phyloP scores from a whole-genome alignment of 2,888 invertebrate species.

The Ormia ochracea region DNA sequence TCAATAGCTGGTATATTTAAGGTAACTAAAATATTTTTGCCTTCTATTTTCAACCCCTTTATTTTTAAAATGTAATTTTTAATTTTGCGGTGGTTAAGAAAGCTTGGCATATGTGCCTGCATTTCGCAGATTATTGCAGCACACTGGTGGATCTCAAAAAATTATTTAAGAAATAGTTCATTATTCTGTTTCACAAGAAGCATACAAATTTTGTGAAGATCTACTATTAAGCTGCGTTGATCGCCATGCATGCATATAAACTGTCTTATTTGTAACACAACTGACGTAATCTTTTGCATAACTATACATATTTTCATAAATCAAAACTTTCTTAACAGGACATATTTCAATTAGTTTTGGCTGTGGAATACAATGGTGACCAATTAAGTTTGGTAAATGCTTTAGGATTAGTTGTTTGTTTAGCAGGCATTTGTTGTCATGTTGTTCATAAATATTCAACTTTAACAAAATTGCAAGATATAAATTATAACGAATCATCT shows the following conservation, averaged over 20 bases:
- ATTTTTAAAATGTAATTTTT: background rate
- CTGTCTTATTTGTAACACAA: too few species aligned
- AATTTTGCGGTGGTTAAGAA: constrained; percentile 63
- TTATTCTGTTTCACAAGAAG: too few species aligned
- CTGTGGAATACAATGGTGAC: constrained; percentile 92
- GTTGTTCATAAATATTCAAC: constrained; percentile 83
- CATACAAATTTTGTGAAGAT: too few species aligned
- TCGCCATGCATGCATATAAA: too few species aligned
- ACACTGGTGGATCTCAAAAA: too few species aligned
- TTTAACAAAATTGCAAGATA: constrained; percentile 68
- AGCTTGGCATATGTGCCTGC: too few species aligned
- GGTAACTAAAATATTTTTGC: constrained; percentile 78
- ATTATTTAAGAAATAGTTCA: too few species aligned
- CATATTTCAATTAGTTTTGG: constrained; percentile 92
- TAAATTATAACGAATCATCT: constrained; percentile 65
- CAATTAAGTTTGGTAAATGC: constrained; percentile 88
- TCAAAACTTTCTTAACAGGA: constrained; percentile 85
- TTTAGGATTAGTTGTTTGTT: constrained; percentile 89
- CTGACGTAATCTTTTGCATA: too few species aligned
- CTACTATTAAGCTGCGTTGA: too few species aligned
- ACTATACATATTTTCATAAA: too few species aligned
- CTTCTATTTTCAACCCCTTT: background rate
- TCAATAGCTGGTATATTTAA: constrained; percentile 98
- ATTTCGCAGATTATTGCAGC: too few species aligned
- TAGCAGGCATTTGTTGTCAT: constrained; percentile 91